These are phyloP conservation scores for Psittacula echo DNA, from an alignment of 2,797 vertebrate species.

Conservation along the genomic window DNA sequence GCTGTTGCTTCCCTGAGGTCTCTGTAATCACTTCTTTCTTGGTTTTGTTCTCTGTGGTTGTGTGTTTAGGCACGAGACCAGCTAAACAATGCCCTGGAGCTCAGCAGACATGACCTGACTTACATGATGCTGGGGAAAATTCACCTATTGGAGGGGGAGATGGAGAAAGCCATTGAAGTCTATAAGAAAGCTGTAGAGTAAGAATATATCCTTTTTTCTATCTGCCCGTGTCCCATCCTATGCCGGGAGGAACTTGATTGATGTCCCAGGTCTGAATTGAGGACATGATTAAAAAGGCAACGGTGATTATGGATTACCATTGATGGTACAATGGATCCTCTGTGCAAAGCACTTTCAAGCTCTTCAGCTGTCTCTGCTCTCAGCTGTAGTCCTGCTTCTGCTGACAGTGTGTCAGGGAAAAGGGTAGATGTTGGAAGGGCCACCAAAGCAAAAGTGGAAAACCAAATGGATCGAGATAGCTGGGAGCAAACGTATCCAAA, in stretches of 20 bases:
- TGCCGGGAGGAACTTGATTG: neutral
- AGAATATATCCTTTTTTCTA: conserved; percentile 62
- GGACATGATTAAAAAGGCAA: conserved; percentile 25
- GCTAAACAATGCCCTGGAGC: conserved; percentile 87
- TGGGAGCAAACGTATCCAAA: neutral
- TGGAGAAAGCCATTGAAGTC: conserved; percentile 89
- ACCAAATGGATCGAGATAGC: neutral
- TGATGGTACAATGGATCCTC: neutral
- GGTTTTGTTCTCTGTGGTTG: neutral
- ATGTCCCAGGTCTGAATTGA: neutral
- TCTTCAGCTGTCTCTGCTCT: conserved; percentile 14
- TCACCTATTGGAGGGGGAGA: conserved; percentile 87
- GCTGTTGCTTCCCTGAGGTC: neutral
- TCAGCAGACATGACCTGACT: conserved; percentile 91
- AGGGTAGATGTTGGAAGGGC: neutral
- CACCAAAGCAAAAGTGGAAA: conserved; percentile 6
- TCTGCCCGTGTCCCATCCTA: neutral
- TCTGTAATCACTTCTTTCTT: neutral
- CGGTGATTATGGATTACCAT: neutral
- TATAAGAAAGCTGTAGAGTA: conserved; percentile 93
- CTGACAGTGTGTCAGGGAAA: conserved; percentile 7
- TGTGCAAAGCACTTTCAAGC: neutral
- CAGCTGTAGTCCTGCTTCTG: neutral
- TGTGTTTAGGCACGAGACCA: conserved; percentile 88
- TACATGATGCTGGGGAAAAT: conserved; percentile 93